Base-by-base conservation (phyloP, 2,797 vertebrate species). In the Sphaeramia orbicularis region DNA sequence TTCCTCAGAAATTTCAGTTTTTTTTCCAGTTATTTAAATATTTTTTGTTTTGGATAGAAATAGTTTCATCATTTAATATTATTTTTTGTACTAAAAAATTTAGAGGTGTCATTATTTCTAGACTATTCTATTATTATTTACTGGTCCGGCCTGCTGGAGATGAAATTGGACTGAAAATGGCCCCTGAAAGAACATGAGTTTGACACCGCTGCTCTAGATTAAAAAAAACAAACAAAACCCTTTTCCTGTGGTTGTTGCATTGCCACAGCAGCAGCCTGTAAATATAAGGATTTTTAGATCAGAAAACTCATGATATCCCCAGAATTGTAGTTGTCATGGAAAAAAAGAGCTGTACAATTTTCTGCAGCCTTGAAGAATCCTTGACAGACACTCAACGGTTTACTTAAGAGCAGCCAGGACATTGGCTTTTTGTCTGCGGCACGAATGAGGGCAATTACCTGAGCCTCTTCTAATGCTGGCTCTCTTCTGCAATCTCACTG, bases 381-480 rank as follows among this genome's bases (percentile, higher is more conserved):
- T 87, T 83, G 89, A 93, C 79, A 74, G 76, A 73, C 84, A 82
- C 89, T 70, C 65, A 59, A 80, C 19, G 21, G 88, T 90, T 65
- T 64, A 49, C 76, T 74, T 84, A 80, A 86, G 89, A 83, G 86
- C 87, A 87, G 88, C 64, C 78, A 65, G 84, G 91, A 91, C 85
- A 83, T 80, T 83, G 62, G 81, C 85, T 88, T 94, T 94, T 93
- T 90, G 86, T 94, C 83, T 83, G 79, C 41, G 6, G 41, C 51
- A 61, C 83, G 85, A 42, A 88, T 87, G 60, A 65, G 89, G 81
- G 80, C 86, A 80, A 87, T 92, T 84, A 67, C 71, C 76, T 83
- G 63, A 19, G 64, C 64, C 84, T 82, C 79, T 83, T 68, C 45
- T 69, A 59, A 78, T 40, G 62, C 57, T 76, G 53, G 9, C 63